phyloP scores from a whole-genome alignment of 1,140 invertebrate species.

The Atta colombica region DNA sequence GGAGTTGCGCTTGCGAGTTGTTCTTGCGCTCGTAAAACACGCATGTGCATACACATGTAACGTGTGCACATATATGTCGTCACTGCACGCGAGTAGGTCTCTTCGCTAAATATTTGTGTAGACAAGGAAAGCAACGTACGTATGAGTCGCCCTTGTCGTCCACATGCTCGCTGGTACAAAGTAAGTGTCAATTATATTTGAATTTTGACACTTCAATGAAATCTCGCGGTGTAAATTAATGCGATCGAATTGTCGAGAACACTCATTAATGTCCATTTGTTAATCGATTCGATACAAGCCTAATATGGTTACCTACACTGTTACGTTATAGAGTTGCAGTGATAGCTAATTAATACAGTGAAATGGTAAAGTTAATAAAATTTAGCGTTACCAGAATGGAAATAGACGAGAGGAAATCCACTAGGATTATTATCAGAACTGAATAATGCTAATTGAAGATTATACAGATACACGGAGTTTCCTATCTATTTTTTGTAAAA shows the following conservation, averaged over 20 bases:
- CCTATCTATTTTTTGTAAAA: not conserved
- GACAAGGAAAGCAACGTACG: constrained; percentile 51
- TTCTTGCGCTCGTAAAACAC: constrained; percentile 70
- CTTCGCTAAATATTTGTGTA: constrained; percentile 56
- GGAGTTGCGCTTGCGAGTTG: constrained; percentile 71
- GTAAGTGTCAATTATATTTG: constrained; percentile 47
- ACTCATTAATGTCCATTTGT: constrained; percentile 7
- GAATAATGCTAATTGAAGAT: constrained; percentile 22
- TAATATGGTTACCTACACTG: not conserved
- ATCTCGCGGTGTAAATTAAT: constrained; percentile 17
- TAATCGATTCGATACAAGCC: constrained; percentile 7
- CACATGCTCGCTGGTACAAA: constrained; percentile 2
- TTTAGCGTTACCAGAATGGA: not conserved
- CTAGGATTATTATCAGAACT: not conserved
- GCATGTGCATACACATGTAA: constrained; percentile 31
- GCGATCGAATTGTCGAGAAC: constrained; percentile 4
- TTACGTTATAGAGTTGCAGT: not conserved
- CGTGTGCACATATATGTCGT: constrained; percentile 1
- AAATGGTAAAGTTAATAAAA: not conserved
- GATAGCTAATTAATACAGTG: constrained; percentile 6
- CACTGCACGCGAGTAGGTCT: constrained; percentile 34
- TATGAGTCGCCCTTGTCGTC: not conserved
- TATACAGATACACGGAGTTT: not conserved
- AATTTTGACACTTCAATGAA: constrained; percentile 40
- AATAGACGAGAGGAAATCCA: too few species aligned